phyloP scores from a whole-genome alignment of 2,888 invertebrate genomes.

The Lydus trimaculatus region DNA sequence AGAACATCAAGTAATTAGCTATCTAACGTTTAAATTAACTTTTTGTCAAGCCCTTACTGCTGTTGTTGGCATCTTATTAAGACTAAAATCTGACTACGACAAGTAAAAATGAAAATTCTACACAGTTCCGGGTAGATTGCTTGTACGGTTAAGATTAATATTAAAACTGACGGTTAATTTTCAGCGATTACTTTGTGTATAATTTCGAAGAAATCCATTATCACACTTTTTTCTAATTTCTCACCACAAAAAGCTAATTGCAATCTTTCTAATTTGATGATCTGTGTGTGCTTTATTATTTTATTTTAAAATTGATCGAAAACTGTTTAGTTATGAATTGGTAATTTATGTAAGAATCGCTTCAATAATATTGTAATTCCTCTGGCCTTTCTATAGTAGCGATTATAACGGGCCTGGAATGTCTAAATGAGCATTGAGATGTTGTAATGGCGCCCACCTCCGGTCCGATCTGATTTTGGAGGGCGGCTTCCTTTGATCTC shows the following conservation, averaged over 20 bases:
- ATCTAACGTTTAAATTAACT: conserved; percentile 39
- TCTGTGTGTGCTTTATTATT: no score
- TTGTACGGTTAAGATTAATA: conserved; percentile 10
- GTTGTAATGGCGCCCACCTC: conserved; percentile 59
- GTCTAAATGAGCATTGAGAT: conserved; percentile 60
- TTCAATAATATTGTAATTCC: neutral
- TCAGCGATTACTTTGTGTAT: conserved; percentile 2
- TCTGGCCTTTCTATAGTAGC: conserved; percentile 19
- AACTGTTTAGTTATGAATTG: no score
- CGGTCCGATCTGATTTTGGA: conserved; percentile 57
- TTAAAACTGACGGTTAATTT: conserved; percentile 7
- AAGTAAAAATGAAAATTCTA: conserved; percentile 23
- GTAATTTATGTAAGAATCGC: neutral
- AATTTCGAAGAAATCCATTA: no score
- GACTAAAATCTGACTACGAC: conserved; percentile 20
- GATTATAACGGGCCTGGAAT: conserved; percentile 53
- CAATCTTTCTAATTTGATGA: no score
- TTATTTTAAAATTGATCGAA: no score
- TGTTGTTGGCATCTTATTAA: conserved; percentile 33
- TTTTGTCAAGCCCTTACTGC: conserved; percentile 23
- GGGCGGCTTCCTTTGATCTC: conserved; percentile 71
- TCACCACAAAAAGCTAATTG: no score
- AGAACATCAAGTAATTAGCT: conserved; percentile 37
- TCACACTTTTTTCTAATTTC: no score
- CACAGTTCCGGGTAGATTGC: conserved; percentile 19